A percentile compares a stretch with the other conserved stretches of the same genome.
These are phyloP conservation scores for Stichodactyla helianthus DNA, from an alignment of 64 coral and sea anemone species.

Conservation along the genomic window DNA sequence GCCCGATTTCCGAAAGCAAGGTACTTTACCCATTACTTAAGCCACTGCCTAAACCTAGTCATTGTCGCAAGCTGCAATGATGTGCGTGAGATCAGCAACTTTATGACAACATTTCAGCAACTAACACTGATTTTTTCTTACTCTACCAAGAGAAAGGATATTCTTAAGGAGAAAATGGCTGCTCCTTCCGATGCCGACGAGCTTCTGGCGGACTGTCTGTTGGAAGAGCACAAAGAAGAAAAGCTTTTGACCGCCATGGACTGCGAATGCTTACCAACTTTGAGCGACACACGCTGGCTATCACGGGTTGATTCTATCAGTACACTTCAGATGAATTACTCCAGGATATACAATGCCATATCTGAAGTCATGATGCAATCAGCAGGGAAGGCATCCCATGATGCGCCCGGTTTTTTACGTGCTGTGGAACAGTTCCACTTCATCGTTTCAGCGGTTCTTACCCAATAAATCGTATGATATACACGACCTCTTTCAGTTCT, in stretches of 20 bases:
- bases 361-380: constrained; percentile 46
- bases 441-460: constrained; percentile 56
- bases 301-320: constrained; percentile 55
- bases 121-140: constrained; percentile 58
- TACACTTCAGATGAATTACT: constrained; percentile 58
- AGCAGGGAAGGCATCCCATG: constrained; percentile 58
- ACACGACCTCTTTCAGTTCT: constrained; percentile 59
- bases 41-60: constrained; percentile 59
- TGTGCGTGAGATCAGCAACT: constrained; percentile 46
- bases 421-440: constrained; percentile 53
- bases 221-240: constrained; percentile 40
- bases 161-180: constrained; percentile 52
- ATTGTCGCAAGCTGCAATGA: constrained; percentile 61
- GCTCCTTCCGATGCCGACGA: constrained; percentile 32
- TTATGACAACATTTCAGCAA: constrained; percentile 51
- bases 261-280: constrained; percentile 39
- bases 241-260: constrained; percentile 37
- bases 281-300: constrained; percentile 53
- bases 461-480: constrained; percentile 47
- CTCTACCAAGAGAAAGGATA: constrained; percentile 62
- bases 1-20: constrained; percentile 40
- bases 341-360: constrained; percentile 56
- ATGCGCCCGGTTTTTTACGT: constrained; percentile 44
- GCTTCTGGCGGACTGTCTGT: constrained; percentile 48
- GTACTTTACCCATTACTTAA: constrained; percentile 56